These are phyloP conservation scores for Abscondita cerata DNA, from an alignment of 2,888 invertebrate genomes.

Conservation along the genomic window DNA sequence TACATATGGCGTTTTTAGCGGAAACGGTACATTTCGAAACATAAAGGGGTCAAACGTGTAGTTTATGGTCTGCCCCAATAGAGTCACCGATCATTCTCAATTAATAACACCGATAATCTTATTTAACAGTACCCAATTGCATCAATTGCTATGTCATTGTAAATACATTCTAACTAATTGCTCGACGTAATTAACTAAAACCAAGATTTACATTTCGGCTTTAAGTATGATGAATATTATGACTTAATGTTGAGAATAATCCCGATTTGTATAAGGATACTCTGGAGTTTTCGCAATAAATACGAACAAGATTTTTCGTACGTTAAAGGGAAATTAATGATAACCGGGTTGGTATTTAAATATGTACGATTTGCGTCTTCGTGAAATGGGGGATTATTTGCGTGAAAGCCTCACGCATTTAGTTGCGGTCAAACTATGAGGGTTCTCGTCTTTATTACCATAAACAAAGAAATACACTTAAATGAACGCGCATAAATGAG, in stretches of 20 bases:
- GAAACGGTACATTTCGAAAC: constrained; percentile 42
- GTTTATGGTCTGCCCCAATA: constrained; percentile 52
- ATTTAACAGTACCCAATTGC: constrained; percentile 55
- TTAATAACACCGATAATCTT: constrained; percentile 59
- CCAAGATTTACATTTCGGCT: no score
- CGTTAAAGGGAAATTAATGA: constrained; percentile 21
- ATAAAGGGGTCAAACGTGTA: constrained; percentile 51
- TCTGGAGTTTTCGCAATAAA: no score
- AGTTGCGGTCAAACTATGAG: constrained; percentile 35
- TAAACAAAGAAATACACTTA: constrained; percentile 52
- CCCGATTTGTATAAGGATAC: no score
- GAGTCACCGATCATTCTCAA: constrained; percentile 56
- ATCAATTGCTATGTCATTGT: constrained; percentile 47
- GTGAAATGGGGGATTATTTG: constrained; percentile 31
- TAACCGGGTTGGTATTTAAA: constrained; percentile 28
- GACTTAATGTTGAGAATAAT: no score
- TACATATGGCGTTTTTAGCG: constrained; percentile 56
- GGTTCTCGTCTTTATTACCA: constrained; percentile 41
- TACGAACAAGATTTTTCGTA: constrained; percentile 6
- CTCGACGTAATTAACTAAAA: background rate
- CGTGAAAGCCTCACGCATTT: constrained; percentile 26
- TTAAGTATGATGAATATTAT: no score
- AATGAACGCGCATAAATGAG: constrained; percentile 46
- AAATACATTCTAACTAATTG: constrained; percentile 10
- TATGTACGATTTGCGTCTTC: constrained; percentile 20